A percentile compares a stretch with the other conserved stretches of the same genome.
These are phyloP conservation scores for Cheilosia vernalis DNA, from an alignment of 2,888 invertebrate genomes.

Conservation along the genomic window DNA sequence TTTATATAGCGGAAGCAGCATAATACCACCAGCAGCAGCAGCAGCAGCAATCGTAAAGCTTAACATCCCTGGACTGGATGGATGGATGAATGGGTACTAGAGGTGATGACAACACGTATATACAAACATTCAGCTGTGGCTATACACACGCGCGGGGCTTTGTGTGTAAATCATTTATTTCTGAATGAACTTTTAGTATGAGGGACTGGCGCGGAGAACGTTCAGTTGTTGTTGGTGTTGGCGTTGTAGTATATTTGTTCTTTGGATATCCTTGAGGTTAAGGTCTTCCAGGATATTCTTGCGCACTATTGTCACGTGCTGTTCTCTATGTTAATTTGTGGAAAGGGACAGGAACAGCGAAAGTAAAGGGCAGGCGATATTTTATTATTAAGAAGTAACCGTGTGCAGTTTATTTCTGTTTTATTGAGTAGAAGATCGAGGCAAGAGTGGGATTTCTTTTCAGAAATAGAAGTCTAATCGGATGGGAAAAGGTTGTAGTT, in stretches of 20 bases:
- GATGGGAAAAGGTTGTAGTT: background rate
- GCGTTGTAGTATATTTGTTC: constrained; percentile 54
- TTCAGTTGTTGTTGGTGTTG: constrained; percentile 58
- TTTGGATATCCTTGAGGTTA: constrained; percentile 71
- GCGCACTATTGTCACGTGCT: constrained; percentile 73
- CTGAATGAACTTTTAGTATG: constrained; percentile 75
- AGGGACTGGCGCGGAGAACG: constrained; percentile 47
- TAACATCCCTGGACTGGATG: constrained; percentile 72
- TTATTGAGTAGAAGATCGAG: too few species aligned
- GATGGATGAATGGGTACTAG: constrained; percentile 74
- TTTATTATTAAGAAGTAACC: background rate
- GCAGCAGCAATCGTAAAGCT: constrained; percentile 54
- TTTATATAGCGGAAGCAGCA: constrained; percentile 44
- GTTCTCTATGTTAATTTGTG: constrained; percentile 38
- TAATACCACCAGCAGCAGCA: constrained; percentile 28
- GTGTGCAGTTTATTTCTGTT: background rate
- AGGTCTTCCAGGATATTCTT: constrained; percentile 72
- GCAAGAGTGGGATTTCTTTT: too few species aligned
- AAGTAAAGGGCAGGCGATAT: constrained; percentile 33
- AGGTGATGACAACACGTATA: constrained; percentile 42
- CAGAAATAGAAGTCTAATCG: background rate
- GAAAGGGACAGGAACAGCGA: constrained; percentile 22
- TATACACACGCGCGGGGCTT: constrained; percentile 37
- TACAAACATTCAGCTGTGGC: constrained; percentile 22
- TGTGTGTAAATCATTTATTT: constrained; percentile 75